phyloP scores from a whole-genome alignment of 2,113 vertebrate species.

The Aptenodytes forsteri region DNA sequence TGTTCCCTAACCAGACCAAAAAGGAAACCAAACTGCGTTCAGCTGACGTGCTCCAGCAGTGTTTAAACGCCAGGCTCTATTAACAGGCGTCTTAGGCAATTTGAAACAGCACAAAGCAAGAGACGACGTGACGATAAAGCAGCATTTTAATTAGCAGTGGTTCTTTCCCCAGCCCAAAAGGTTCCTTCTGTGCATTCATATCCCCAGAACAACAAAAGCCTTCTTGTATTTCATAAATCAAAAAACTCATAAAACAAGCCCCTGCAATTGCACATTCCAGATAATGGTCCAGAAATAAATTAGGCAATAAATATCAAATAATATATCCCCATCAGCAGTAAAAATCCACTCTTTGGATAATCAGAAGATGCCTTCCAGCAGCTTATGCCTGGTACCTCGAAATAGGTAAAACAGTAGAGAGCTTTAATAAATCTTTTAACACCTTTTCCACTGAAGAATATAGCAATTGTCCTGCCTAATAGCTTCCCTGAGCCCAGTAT shows the following conservation, averaged over 20 bases:
- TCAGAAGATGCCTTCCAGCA: neutral
- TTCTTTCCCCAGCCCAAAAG: slow-evolving; percentile 2
- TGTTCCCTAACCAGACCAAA: neutral
- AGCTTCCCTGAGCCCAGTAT: neutral
- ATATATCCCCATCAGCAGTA: slow-evolving; percentile 39
- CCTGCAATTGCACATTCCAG: slow-evolving; percentile 33
- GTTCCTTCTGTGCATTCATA: slow-evolving; percentile 30
- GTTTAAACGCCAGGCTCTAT: neutral
- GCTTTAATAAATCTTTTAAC: slow-evolving; percentile 14
- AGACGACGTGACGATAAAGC: slow-evolving; percentile 42
- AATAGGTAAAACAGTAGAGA: neutral
- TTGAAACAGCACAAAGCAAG: slow-evolving; percentile 8
- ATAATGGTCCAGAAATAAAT: slow-evolving; percentile 46
- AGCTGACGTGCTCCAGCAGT: neutral
- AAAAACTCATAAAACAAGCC: slow-evolving; percentile 16
- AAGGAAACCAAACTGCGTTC: neutral
- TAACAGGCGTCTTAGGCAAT: neutral
- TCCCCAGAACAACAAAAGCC: neutral
- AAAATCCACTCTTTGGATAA: neutral
- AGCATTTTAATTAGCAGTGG: slow-evolving; percentile 52
- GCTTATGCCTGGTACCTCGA: neutral
- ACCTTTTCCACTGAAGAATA: neutral
- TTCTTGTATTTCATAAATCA: slow-evolving; percentile 18
- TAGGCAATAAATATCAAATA: slow-evolving; percentile 46
- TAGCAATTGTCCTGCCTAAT: neutral